Evolutionary conservation across 2,888 invertebrate genomes (phyloP).

Genomic region (Lepetodrilus schrolli): DNA sequence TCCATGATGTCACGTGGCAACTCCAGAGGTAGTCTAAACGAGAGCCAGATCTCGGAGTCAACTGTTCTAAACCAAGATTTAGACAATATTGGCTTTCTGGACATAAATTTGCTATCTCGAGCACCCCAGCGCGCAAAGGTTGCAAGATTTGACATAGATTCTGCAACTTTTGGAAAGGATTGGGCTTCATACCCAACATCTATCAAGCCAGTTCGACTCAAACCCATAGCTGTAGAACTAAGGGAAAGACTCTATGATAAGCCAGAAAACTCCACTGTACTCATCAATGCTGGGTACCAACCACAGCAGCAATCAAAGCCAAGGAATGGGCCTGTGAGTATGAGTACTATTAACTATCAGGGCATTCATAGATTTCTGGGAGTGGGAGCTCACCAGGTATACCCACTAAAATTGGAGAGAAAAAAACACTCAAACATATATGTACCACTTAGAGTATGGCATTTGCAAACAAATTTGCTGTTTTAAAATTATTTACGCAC

Average conservation of each 20-base stretch:
- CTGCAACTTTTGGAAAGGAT: not conserved
- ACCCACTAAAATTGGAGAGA: too few species aligned
- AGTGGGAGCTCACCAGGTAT: too few species aligned
- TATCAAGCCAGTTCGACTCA: not conserved
- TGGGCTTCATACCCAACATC: not conserved
- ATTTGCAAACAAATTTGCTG: too few species aligned
- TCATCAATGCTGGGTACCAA: constrained; percentile 42
- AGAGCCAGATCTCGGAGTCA: constrained; percentile 62
- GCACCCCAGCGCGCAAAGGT: constrained; percentile 34
- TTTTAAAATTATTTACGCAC: too few species aligned
- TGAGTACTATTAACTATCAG: too few species aligned
- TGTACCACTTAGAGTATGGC: too few species aligned
- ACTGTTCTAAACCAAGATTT: constrained; percentile 61
- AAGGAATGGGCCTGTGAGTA: not conserved
- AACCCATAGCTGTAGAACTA: constrained; percentile 50
- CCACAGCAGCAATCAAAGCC: constrained; percentile 24
- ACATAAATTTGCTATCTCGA: constrained; percentile 41
- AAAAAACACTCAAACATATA: too few species aligned
- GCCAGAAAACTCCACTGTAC: constrained; percentile 62
- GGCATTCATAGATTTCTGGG: too few species aligned
- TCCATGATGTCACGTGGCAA: constrained; percentile 51
- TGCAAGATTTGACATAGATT: not conserved
- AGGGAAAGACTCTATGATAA: constrained; percentile 61
- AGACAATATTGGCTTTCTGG: constrained; percentile 54
- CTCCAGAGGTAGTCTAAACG: constrained; percentile 53